Evolutionary conservation across 37 sponge, comb jelly and placozoan genomes (phyloP), one percentile per base, ranked within the genome.

Genomic region (Crambe crambe): DNA sequence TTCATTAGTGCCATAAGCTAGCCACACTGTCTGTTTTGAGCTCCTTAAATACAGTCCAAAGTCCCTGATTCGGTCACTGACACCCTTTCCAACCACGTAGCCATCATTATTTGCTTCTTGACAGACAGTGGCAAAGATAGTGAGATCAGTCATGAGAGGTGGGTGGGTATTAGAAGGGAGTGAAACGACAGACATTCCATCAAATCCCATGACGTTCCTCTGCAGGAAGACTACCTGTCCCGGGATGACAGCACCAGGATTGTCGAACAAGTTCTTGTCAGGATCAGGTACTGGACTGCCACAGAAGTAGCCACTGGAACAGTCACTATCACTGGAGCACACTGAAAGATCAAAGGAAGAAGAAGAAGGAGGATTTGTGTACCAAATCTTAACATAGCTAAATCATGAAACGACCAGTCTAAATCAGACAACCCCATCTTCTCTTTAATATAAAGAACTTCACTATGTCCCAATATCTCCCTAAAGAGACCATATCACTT

Each of bases 41-140:
- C 89, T 84, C 20, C 85, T 60, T 23, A 93, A 66, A 58, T 93
- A 93, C 20, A 93, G 88, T 2, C 89, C 89, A 81, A 87, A 93
- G 63, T 93, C 93, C 47, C 93, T 44, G 36, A 83, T 81, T 3
- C 86, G 29, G 31, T 72, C 82, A 36, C 77, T 83, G 1, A 85
- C 29, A 27, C 89, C 93, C 67, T 93, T 93, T 0, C 89, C 93
- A 10, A 93, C 74, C 0, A 93, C 58, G 51, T 93, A 93, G 37
- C 89, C 93, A 68, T 93, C 89, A 74, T 93, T 93, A 0, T 65
- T 72, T 2, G 73, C 30, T 2, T 76, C 75, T 67, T 93, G 93
- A 39, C 80, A 73, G 12, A 93, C 89, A 21, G 81, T 54, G 35
- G 83, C 89, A 80, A 93, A 93, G 38, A 93, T 88, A 58, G 89